Evolutionary conservation across 2,113 vertebrate species (phyloP), one percentile per base, ranked within the genome.

Genomic region (Hypocryptadius cinnamomeus): DNA sequence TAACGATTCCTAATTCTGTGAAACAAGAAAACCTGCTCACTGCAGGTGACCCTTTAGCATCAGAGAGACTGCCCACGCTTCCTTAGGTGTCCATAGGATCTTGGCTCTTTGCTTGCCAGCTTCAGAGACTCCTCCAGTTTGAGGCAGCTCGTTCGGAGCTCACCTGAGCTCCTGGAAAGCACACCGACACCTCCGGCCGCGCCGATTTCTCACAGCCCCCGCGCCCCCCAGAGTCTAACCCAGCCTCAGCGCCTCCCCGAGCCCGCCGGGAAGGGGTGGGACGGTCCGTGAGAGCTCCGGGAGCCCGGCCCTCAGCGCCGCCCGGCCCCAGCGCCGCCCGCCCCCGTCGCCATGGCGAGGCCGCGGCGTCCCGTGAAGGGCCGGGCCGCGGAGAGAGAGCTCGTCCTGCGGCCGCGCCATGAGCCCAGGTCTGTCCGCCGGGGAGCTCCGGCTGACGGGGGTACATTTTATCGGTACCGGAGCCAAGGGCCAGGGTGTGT

Each of bases 331-430:
- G 61, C 33, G 5, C 39, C 44, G 27, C 70, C 51, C 89, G 47
- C 31, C 56, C 53, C 60, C 10, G 97, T 97, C 82, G 66, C 97
- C 90, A 92, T 87, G 96, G 97, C 73, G 93, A 97, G 53, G 79
- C 45, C 28, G 28, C 23, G 8, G 96, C 92, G 95, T 96, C 53
- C 51, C 5, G 35, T 30, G 79, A 11, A 0, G 37, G 35, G 42
- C 50, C 30, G 53, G 17, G 51, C 51, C 28, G 42, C 5, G 23
- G 23, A 31, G 40, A 8, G 22, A 30, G 40, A 11, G 7, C 31
- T 50, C 13, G 19, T 16, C 21, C 48, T 10, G 84, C 54, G 9
- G 40, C 54, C 10, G 15, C n/a, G 6, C 89, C 72, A 19, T 25
- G 50, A 9, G 44, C 4, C 17, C 39, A 81, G 90, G 92, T 78